Base-by-base conservation (phyloP, 2,797 vertebrate species). In the Peromyscus aztecus region DNA sequence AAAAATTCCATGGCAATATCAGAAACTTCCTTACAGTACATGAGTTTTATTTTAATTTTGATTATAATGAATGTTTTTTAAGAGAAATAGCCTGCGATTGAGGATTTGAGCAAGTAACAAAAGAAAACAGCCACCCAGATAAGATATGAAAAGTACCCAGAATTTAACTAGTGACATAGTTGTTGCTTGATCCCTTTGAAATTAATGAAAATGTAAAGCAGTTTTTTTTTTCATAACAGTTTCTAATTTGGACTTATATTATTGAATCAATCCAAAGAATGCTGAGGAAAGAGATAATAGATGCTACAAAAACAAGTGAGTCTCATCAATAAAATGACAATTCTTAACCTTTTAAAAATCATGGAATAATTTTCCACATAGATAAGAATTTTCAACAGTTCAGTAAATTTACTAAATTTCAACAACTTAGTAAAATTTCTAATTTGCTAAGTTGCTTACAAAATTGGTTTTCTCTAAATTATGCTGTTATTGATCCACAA, bases 321-420 rank as follows among this genome's bases (percentile, higher is more conserved):
- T 57, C 65, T 2, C 3, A 46, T 61, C 12, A 49, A 88, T 43
- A 85, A 67, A 71, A 43, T 1, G 14, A 86, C 7, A 37, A 71
- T 84, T 84, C 10, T 78, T 94, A 86, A 57, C 14, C 1, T 1
- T 71, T 67, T 94, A 34, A 55, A 75, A 71, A 73, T 11, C 6
- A 59, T 76, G 63, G 4, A 3, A 89, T 57, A 77, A 89, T 95
- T 96, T 93, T 95, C 23, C 67, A 96, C 67, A 34, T 57, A n/a
- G 34, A 65, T 93, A 55, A 77, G 24, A 82, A 85, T 61, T 93
- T 80, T 81, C 34, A 91, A 59, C 37, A 63, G 14, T 63, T 83
- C 29, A 83, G 57, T 43, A 75, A 24, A 75, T 43, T 75, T 75
- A 75, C 71, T 75, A 75, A 75, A 75, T 75, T 75, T 27, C 37